A percentile compares a stretch with the other conserved stretches of the same genome.
Conservation (phyloP, 2,888 invertebrate genomes). For the Eristalis pertinax region DNA sequence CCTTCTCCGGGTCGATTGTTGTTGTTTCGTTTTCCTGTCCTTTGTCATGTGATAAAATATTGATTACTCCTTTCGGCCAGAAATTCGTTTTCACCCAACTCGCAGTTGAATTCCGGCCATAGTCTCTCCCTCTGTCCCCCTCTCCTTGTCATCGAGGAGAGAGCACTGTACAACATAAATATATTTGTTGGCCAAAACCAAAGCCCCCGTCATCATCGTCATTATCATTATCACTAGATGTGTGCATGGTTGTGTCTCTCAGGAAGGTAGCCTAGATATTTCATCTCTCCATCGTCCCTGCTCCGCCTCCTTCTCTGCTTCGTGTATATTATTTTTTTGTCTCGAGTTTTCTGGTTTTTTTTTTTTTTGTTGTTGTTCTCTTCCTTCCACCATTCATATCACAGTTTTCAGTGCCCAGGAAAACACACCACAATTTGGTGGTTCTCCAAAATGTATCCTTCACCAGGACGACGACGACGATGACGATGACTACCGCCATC, state of each 20-base stretch:
- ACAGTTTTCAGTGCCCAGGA: slow-evolving; percentile 13
- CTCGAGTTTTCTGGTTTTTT: neutral
- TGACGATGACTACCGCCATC: slow-evolving; percentile 3
- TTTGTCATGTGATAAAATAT: slow-evolving; percentile 61
- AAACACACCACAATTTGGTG: slow-evolving; percentile 68
- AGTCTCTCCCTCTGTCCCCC: neutral
- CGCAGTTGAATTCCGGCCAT: slow-evolving; percentile 6
- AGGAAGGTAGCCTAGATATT: slow-evolving; percentile 66
- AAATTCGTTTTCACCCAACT: slow-evolving; percentile 17
- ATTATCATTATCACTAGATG: slow-evolving; percentile 66
- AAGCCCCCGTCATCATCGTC: slow-evolving; percentile 67
- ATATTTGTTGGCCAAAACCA: slow-evolving; percentile 60
- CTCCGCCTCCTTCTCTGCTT: too few species aligned
- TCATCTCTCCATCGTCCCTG: slow-evolving; percentile 19
- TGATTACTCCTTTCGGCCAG: slow-evolving; percentile 56
- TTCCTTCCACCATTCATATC: slow-evolving; percentile 7
- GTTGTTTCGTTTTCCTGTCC: slow-evolving; percentile 25
- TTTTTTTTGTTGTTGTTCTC: slow-evolving; percentile 15
- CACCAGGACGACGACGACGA: slow-evolving; percentile 17
- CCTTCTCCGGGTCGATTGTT: too few species aligned
- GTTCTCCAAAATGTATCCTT: slow-evolving; percentile 68
- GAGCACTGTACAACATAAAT: slow-evolving; percentile 42
- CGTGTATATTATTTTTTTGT: slow-evolving; percentile 25
- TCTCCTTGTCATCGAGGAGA: neutral
- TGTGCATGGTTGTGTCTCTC: neutral